Base-by-base conservation (phyloP, 37 sponge, comb jelly and placozoan species). In the Chondrilla cf. caribensis region DNA sequence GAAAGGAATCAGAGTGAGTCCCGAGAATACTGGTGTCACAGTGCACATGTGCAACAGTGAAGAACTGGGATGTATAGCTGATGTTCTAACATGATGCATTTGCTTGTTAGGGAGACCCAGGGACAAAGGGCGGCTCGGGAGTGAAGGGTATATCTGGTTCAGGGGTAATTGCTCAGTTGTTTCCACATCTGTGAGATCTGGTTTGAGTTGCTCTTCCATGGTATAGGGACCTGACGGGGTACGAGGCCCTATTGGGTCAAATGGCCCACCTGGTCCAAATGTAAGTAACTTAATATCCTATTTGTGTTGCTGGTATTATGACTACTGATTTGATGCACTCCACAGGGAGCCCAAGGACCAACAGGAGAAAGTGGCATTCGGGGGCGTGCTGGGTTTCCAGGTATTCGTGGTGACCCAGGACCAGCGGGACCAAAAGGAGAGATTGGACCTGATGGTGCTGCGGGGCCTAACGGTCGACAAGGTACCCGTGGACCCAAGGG, bases 371-470 rank as follows among this genome's bases (percentile, higher is more conserved):
- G 5, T n/a, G 76, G 76, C 2, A 38, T 2, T 41, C 7, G 39
- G 18, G 76, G 76, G 38, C 76, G 38, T 4, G 42, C 76, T 25
- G 76, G 76, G 2, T n/a, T n/a, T 4, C 76, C 31, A 8, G 71
- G 71, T 14, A 9, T 5, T 70, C 31, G 43, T 73, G 76, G 76
- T n/a, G 44, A 73, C 25, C 41, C 76, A 11, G 76, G 68, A 3
- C 32, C 68, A 26, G 33, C 17, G 0, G 68, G 68, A 3, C 68
- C 33, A n/a, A 28, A 17, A 67, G 68, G 76, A 4, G 25, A 36
- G 24, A 2, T 22, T 40, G 76, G 76, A 2, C 76, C 76, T 3
- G 76, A 73, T 43, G 76, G 76, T 36, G 24, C 24, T 37, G 0
- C 24, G 40, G 76, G 76, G 6, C 41, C 44, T 1, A 5, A 37